Conservation (phyloP, 2,888 invertebrate species). For the Trissoscelio sp. region DNA sequence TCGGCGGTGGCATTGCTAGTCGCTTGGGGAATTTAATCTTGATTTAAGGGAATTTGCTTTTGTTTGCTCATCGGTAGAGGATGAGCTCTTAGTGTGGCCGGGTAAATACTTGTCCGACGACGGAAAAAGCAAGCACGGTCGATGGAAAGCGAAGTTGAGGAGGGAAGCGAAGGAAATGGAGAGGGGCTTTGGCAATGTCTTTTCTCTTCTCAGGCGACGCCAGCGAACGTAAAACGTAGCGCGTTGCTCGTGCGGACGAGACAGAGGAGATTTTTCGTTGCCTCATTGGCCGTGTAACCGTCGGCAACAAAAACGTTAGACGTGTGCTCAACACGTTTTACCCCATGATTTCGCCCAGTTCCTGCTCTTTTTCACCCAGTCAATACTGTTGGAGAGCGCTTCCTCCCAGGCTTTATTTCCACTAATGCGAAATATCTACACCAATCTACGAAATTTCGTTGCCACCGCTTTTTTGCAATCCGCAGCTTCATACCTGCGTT, state of each 20-base stretch:
- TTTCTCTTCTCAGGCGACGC: slow-evolving; percentile 20
- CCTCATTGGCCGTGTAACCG: slow-evolving; percentile 75
- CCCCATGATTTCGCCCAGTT: slow-evolving; percentile 56
- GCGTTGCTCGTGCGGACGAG: slow-evolving; percentile 67
- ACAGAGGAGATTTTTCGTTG: slow-evolving; percentile 74
- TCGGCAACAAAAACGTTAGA: slow-evolving; percentile 72
- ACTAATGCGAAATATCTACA: slow-evolving; percentile 64
- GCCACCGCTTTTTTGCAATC: slow-evolving; percentile 27
- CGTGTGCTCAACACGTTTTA: slow-evolving; percentile 67
- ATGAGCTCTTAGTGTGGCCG: slow-evolving; percentile 58
- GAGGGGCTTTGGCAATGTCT: slow-evolving; percentile 21
- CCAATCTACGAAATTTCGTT: slow-evolving; percentile 56
- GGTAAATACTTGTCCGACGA: slow-evolving; percentile 66
- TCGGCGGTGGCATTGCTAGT: slow-evolving; percentile 15
- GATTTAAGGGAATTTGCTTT: slow-evolving; percentile 69
- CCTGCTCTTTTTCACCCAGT: slow-evolving; percentile 49
- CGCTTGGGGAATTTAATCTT: slow-evolving; percentile 66
- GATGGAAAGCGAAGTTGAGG: slow-evolving; percentile 23
- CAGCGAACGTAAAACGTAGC: slow-evolving; percentile 48
- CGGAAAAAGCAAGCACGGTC: slow-evolving; percentile 60
- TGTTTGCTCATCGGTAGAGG: slow-evolving; percentile 66
- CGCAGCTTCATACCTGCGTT: slow-evolving; percentile 34
- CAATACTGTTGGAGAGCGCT: slow-evolving; percentile 35
- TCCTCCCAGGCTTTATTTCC: slow-evolving; percentile 43
- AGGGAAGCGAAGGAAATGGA: slow-evolving; percentile 7